Base-by-base conservation (phyloP, 2,888 invertebrate species). In the Thera britannica region DNA sequence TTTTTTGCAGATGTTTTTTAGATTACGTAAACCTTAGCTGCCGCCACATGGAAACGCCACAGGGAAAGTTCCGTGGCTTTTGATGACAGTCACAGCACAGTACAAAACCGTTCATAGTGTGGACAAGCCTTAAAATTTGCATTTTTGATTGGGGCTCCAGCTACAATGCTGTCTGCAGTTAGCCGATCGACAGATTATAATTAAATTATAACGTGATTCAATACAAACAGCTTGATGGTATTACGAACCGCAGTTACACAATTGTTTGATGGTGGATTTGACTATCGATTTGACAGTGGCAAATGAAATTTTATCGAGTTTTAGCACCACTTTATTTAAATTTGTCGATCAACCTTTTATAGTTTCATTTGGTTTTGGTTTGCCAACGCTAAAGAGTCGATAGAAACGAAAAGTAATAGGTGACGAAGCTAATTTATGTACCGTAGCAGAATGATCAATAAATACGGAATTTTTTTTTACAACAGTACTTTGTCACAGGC, bases 71-170 rank as follows among this genome's bases (percentile, higher is more conserved):
- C 23, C 23, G 38, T 41, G 5, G 2, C 5, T 41, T 2, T 5
- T 41, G 41, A 41, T 41, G 5, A 41, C 41, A 41, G 6, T 52
- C 8, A 34, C 1, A 9, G 2, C 51, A 23, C 35, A 38, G 12
- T 49, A 44, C 81, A 82, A 81, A 84, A 34, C 34, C 34, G 9
- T 34, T 3, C 12, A 23, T 9, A 48, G 60, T 64, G 54, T 57
- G 48, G 36, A 60, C 12, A 11, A 41, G 41, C 63, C 58, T 85
- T 64, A 68, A 68, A 72, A 91, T 92, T 92, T 90, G 88, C 90
- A 92, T 90, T 90, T 90, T 90, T 90, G 90, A 92, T 92, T 92
- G 90, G 85, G 82, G 80, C 82, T 83, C 79, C 79, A 66, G 66
- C 70, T 56, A 83, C 83, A 82, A 75, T 76, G 75, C 78, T 77